phyloP scores from a whole-genome alignment of 2,888 invertebrate genomes.

The Stramonita haemastoma region DNA sequence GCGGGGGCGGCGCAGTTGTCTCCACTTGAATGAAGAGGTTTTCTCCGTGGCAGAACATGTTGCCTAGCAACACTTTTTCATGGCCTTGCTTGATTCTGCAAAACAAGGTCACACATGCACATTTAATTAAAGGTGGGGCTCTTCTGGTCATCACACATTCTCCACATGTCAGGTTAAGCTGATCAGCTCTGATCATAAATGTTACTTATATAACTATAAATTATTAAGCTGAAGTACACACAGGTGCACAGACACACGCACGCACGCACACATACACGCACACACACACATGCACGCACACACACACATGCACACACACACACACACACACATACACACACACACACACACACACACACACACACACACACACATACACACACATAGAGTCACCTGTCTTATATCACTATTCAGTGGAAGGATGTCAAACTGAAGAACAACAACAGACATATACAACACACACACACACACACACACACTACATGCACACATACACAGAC shows the following conservation, averaged over 20 bases:
- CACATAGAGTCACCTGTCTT: not conserved
- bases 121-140: not conserved
- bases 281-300: not conserved
- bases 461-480: not conserved
- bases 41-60: conserved; percentile 81
- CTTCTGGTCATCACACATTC: too few relatives aligned
- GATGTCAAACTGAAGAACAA: not conserved
- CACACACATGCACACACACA: conserved; percentile 21
- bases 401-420: too few relatives aligned
- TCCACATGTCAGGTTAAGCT: too few relatives aligned
- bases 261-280: not conserved
- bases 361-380: not conserved
- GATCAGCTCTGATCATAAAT: too few relatives aligned
- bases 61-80: conserved; percentile 81
- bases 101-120: not conserved
- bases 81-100: conserved; percentile 63
- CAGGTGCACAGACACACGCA: not conserved
- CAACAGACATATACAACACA: not conserved
- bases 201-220: not conserved
- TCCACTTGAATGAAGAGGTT: conserved; percentile 82
- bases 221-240: not conserved
- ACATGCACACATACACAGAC: not conserved
- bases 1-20: conserved; percentile 81
- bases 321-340: not conserved
- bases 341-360: not conserved